Base-by-base conservation (phyloP, 1,140 invertebrate genomes). In the Ceratina calcarata region DNA sequence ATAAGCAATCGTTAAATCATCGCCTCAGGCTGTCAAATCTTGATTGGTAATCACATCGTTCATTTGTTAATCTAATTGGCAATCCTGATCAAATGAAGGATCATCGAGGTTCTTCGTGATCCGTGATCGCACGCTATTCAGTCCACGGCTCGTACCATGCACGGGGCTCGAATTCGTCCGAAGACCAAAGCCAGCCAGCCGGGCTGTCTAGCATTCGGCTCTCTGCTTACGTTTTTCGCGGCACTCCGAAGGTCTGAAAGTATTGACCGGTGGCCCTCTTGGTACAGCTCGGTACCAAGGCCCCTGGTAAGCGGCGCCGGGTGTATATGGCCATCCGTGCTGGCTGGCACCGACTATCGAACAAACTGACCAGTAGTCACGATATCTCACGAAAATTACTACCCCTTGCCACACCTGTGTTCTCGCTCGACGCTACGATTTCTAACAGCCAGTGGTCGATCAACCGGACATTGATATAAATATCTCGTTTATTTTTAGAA, bases 351-450 rank as follows among this genome's bases (percentile, higher is more conserved):
- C 91, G 87, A 93, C 91, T 93, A 93, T 93, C 90, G 92, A 93
- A 93, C 92, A 93, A 93, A 93, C 92, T 93, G 92, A 93, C 92
- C 92, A 93, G 89, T 91, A 92, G 92, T 93, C 92, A 93, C 92
- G 92, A 93, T 92, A 93, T 90, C 89, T 89, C 37, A 85, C 82
- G 62, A 77, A 83, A 77, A 65, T 62, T 81, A 81, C 73, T 77
- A 77, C 81, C 55, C 45, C 27, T 20, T 45, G 64, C 57, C 51
- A 27, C 77, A 86, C 87, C 85, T 80, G 80, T 84, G 27, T 32
- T 32, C 27, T 78, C 20, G n/a, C 10, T 0, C 45, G 67, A 3
- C 57, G 10, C 27, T 20, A 15, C 27, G 3, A 18, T 49, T 62
- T 37, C 62, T 0, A 45, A 78, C 37, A 15, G 24, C 49, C 37